phyloP scores from a whole-genome alignment of 2,888 invertebrate genomes.

The Drepanosiphum platanoidis region DNA sequence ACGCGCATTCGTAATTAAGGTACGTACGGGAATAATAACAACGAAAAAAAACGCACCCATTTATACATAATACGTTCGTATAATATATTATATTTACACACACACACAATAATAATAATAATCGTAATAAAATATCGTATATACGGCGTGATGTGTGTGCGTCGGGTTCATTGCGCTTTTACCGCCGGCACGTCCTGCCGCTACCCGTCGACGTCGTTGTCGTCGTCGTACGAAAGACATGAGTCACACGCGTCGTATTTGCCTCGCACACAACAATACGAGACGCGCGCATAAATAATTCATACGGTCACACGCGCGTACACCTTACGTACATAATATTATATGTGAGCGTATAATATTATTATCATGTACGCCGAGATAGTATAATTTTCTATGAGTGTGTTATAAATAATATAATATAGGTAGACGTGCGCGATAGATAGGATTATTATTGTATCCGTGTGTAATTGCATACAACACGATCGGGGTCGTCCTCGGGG shows the following conservation, averaged over 20 bases:
- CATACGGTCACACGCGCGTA: constrained; percentile 38
- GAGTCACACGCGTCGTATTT: constrained; percentile 23
- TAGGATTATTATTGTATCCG: too few species aligned
- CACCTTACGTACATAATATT: neutral
- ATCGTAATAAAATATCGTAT: neutral
- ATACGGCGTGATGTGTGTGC: neutral
- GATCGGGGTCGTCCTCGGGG: too few species aligned
- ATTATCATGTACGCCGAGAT: neutral
- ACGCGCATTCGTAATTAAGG: constrained; percentile 14
- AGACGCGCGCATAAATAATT: constrained; percentile 49
- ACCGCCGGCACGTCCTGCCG: constrained; percentile 28
- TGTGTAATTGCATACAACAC: too few species aligned
- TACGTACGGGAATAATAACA: neutral
- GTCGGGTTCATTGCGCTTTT: constrained; percentile 55
- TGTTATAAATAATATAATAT: too few species aligned
- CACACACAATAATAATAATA: neutral
- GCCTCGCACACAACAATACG: neutral
- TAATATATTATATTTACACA: neutral
- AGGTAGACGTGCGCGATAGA: too few species aligned
- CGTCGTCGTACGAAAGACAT: constrained; percentile 40
- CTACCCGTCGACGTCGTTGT: neutral
- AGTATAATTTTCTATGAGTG: too few species aligned
- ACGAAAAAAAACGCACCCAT: constrained; percentile 16
- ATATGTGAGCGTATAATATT: neutral
- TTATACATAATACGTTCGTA: constrained; percentile 3